These are phyloP conservation scores for Ameiurus melas DNA, from an alignment of 2,113 vertebrate species.

Conservation along the genomic window DNA sequence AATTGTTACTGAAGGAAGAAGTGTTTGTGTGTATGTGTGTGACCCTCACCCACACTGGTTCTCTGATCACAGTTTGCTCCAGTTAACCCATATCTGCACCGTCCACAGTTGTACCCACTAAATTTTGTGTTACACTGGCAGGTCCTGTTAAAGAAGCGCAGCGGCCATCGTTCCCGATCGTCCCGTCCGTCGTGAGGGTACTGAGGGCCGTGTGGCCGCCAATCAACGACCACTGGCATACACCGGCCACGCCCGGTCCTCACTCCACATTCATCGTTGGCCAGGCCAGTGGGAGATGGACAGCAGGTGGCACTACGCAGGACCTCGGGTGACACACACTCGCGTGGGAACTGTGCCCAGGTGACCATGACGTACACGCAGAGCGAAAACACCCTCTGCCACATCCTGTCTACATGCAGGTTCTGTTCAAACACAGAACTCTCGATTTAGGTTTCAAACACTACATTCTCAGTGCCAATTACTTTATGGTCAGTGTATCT, in stretches of 20 bases:
- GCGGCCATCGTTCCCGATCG: slow-evolving; percentile 90
- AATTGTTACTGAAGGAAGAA: background rate
- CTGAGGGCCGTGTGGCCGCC: slow-evolving; percentile 77
- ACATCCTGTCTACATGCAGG: slow-evolving; percentile 50
- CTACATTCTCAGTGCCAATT: background rate
- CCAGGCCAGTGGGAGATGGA: slow-evolving; percentile 76
- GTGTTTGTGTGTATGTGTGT: background rate
- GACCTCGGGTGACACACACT: slow-evolving; percentile 76
- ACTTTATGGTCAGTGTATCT: background rate
- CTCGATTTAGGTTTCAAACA: background rate
- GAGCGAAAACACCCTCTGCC: slow-evolving; percentile 53
- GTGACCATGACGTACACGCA: slow-evolving; percentile 52
- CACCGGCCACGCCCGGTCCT: slow-evolving; percentile 82
- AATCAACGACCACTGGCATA: slow-evolving; percentile 72
- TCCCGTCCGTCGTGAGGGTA: slow-evolving; percentile 88
- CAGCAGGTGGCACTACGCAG: slow-evolving; percentile 83
- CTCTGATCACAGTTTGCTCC: slow-evolving; percentile 79
- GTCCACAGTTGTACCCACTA: slow-evolving; percentile 86
- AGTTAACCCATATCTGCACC: slow-evolving; percentile 83
- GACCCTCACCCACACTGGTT: slow-evolving; percentile 43
- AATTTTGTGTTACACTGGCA: slow-evolving; percentile 85
- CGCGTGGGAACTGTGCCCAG: slow-evolving; percentile 83
- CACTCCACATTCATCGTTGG: slow-evolving; percentile 70
- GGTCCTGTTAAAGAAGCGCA: slow-evolving; percentile 88
- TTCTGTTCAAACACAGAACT: background rate